Base-by-base conservation (phyloP, 2,113 vertebrate species). In the Potamarius usumacintae region DNA sequence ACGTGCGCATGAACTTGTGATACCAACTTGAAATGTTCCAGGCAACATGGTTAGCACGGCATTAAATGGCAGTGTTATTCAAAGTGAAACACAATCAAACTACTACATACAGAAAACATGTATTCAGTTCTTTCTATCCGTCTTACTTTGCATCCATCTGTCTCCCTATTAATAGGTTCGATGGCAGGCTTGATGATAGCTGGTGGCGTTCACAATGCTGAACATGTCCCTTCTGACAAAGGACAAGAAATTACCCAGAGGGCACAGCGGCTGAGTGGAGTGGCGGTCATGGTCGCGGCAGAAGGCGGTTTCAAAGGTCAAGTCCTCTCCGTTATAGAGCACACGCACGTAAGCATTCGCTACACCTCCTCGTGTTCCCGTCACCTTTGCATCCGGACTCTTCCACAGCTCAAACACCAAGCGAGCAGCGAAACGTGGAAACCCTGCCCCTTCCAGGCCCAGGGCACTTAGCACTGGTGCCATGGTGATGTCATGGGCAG, bases 321-420 rank as follows among this genome's bases (percentile, higher is more conserved):
- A 96, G 22, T 99, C 98, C 9, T 96, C 94, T 0, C 98, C 98
- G 0, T 99, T 97, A 90, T 99, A 99, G 25, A 99, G 96, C 74
- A 99, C 94, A 80, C 98, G 96, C 85, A 99, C 89, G 8, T 96
- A 97, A 83, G 96, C 92, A 67, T 96, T 94, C 89, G 90, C 93
- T 92, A 89, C 93, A 95, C 48, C 96, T 93, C 85, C 85, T 85
- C 86, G 22, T 2, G n/a, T 80, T 18, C 89, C 85, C 86, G 92
- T 86, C 83, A 88, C 14, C 11, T 82, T 72, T 0, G 10, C 7
- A 1, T 11, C 18, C 0, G 87, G 95, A 89, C 97, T 95, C 87
- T 95, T 97, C 98, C 98, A 99, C 82, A 99, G 91, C 93, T 99
- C 98, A 82, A 99, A 98, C 85, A 98, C 96, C 69, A 99, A 91